Evolutionary conservation across 1,140 invertebrate genomes (phyloP), one percentile per base, ranked within the genome.

Genomic region (Lucilia sericata): DNA sequence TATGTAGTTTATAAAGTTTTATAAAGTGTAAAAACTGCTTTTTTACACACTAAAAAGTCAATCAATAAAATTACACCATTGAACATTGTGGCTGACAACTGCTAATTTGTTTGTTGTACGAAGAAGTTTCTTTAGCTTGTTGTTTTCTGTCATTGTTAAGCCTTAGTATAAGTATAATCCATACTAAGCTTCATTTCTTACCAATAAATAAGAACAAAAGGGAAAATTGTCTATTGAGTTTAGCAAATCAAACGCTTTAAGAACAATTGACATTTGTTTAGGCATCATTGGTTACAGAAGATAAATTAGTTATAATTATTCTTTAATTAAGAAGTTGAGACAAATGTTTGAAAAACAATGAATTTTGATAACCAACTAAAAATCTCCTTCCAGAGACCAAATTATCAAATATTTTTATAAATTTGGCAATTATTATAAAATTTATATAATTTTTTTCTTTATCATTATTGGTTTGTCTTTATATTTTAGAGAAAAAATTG

Each of bases 121-220:
- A 55, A 55, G 4, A 55, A n/a, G 5, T 12, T 55, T 55, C 14
- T 55, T 55, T 55, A 1, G 17, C 12, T 55, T 55, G 5, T 55
- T 55, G 4, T n/a, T 55, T 55, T 55, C 1, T 42, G 42, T 55
- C 51, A 55, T 17, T 55, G 51, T 13, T 25, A 70, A 80, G 47
- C 36, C 75, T 17, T 19, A 80, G 13, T 21, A 78, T 17, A 5
- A 42, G 47, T 14, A 12, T 51, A 80, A 80, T 47, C 76, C 10
- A 7, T 3, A 42, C 12, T 80, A 80, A 80, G 76, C 76, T 51
- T 19, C 42, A 80, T 80, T 49, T 76, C 36, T 76, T 76, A 76
- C 34, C 74, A 76, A 30, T n/a, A 76, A 76, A 76, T 1, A 0
- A 42, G 42, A 42, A 42, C 0, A 42, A 42, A 42, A 42, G 5